These are phyloP conservation scores for Epizoanthus stellaris DNA, from an alignment of 92 coral and sea anemone species.

Conservation along the genomic window DNA sequence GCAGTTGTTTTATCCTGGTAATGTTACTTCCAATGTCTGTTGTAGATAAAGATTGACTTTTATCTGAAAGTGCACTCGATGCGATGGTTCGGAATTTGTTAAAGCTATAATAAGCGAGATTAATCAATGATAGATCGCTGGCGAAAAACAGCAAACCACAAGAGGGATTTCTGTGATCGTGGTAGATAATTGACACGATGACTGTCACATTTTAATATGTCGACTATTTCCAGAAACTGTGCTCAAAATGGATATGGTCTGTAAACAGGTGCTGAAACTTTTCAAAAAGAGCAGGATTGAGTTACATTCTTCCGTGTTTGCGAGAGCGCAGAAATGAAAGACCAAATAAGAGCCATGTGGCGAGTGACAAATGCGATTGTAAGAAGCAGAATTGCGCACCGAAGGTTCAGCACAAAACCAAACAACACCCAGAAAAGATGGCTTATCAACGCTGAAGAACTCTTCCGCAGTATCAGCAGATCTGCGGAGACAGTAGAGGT, in stretches of 20 bases:
- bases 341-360: background rate
- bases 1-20: background rate
- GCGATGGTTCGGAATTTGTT: background rate
- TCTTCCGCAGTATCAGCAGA: constrained; percentile 2
- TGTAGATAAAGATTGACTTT: background rate
- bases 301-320: constrained; percentile 31
- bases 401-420: background rate
- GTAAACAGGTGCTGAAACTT: background rate
- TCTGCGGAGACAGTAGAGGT: constrained; percentile 10
- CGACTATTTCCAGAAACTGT: background rate
- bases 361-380: constrained; percentile 5
- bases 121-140: background rate
- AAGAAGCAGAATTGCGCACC: background rate
- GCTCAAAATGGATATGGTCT: background rate
- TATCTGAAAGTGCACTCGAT: background rate
- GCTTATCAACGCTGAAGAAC: constrained; percentile 9
- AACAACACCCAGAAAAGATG: constrained; percentile 2
- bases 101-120: background rate
- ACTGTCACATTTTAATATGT: background rate
- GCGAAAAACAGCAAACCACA: background rate
- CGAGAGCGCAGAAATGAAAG: background rate
- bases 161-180: background rate
- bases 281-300: background rate
- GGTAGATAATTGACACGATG: background rate
- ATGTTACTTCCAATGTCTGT: background rate